Evolutionary conservation across 2,113 vertebrate species (phyloP), one percentile per base, ranked within the genome.

Genomic region (Gymnarchus niloticus): DNA sequence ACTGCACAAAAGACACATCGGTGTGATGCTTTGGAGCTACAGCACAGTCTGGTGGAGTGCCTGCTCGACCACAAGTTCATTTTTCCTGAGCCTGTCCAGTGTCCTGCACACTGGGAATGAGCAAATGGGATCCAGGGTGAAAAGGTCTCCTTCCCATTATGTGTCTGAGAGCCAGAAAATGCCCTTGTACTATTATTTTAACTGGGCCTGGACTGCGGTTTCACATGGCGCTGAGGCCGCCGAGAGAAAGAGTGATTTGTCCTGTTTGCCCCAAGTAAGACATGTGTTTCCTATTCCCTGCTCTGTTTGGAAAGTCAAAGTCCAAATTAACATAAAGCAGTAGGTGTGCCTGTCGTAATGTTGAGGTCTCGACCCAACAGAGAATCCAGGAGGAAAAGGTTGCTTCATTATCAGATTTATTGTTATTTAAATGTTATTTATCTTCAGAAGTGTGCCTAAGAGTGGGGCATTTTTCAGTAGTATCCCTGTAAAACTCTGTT

Each of bases 251-350:
- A 91, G 56, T 83, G 85, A 91, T 93, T 91, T 94, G 91, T 93
- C 82, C 89, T 87, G 89, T 86, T 89, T 93, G 90, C 88, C 88
- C 78, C 85, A 85, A 77, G n/a, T 89, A 86, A 91, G 90, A 94
- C 94, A 95, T 95, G 91, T 95, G 94, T 92, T 95, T 94, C 93
- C 92, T 93, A 95, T 95, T 95, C 92, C 87, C 48, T 1, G 59
- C 51, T 85, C 87, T 85, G 78, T 89, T 88, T 88, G 90, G 92
- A 87, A 84, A 90, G 89, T 90, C 85, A 89, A 91, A 90, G 80
- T 78, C 85, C 87, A 91, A 92, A 94, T 95, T 94, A 94, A 92
- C 93, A 95, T 95, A 94, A 93, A 95, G 94, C 92, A 93, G 91
- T 91, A 92, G 91, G 93, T 92, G 91, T 88, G 89, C 91, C 92